Base-by-base conservation (phyloP, 2,113 vertebrate genomes). In the Condylura cristata region DNA sequence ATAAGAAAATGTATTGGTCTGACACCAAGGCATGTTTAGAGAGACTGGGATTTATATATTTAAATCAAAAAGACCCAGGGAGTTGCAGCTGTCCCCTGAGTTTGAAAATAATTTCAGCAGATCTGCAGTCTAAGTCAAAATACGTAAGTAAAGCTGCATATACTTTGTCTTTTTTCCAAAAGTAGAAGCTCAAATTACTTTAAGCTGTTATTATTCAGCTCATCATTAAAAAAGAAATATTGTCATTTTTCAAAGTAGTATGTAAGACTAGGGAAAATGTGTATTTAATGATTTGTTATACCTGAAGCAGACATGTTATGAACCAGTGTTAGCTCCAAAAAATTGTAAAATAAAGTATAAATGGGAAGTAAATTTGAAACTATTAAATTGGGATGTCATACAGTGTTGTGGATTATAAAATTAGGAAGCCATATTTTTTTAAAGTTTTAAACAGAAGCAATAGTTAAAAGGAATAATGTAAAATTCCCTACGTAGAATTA, bases 81-180 rank as follows among this genome's bases (percentile, higher is more conserved):
- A 53, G 41, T 82, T 78, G 68, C 24, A 88, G 20, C 32, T 37
- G 89, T 66, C 39, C 22, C 44, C 34, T 86, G 86, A 51, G 41
- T 80, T 89, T 83, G 65, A 83, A 94, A 93, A 70, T 63, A 61
- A 26, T 89, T 89, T 90, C 18, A 71, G 13, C 53, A 74, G 51
- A 41, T 85, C 28, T 76, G 0, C 86, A 80, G 28, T 66, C 8
- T 92, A 72, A 34, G 8, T 90, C 32, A 48, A 71, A 86, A 48
- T 75, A 34, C 9, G 18, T 44, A 72, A 85, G 22, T 61, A 80
- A 79, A 92, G 61, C 28, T 87, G 14, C 80, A 51, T 86, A 30
- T 86, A 11, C 61, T 85, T 85, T 82, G 66, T 91, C 9, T 56
- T 56, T 44, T 63, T 46, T 81, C 37, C 10, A 48, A 48, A 86